Conservation (phyloP, 2,797 vertebrate species). For the Amblyopsis hoosieri region DNA sequence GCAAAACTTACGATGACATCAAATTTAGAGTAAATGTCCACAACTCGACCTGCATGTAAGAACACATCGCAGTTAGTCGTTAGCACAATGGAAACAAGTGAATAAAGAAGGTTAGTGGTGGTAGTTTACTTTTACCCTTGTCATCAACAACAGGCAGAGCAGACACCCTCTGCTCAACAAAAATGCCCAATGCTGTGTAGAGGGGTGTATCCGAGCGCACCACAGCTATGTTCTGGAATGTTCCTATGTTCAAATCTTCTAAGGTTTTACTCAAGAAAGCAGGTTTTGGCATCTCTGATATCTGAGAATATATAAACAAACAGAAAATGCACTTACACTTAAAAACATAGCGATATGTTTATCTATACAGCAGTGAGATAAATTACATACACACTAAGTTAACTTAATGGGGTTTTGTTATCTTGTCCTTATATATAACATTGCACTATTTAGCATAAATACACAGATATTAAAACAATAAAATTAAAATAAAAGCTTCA, state of each 20-base stretch:
- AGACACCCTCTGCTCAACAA: conserved; percentile 94
- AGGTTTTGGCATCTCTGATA: conserved; percentile 94
- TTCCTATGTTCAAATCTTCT: conserved; percentile 90
- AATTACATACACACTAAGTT: too few relatives aligned
- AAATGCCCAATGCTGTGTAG: conserved; percentile 94
- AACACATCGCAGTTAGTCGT: conserved; percentile 9
- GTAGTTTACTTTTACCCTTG: conserved; percentile 78
- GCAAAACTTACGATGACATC: conserved; percentile 95
- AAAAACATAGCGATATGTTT: background rate
- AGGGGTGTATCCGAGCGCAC: conserved; percentile 90
- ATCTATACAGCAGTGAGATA: background rate
- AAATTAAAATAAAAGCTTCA: background rate
- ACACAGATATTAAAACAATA: background rate
- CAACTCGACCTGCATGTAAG: conserved; percentile 85
- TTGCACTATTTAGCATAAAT: background rate
- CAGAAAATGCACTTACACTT: background rate
- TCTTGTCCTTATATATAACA: too few relatives aligned
- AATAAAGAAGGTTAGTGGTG: background rate
- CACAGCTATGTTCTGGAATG: conserved; percentile 92
- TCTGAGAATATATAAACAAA: conserved; percentile 72
- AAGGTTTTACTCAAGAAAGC: conserved; percentile 87
- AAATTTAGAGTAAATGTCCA: conserved; percentile 99
- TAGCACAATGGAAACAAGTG: conserved; percentile 1
- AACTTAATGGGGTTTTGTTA: too few relatives aligned
- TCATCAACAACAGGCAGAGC: conserved; percentile 95